Conservation (phyloP, 2,113 vertebrate genomes). For the Polypterus bichir region DNA sequence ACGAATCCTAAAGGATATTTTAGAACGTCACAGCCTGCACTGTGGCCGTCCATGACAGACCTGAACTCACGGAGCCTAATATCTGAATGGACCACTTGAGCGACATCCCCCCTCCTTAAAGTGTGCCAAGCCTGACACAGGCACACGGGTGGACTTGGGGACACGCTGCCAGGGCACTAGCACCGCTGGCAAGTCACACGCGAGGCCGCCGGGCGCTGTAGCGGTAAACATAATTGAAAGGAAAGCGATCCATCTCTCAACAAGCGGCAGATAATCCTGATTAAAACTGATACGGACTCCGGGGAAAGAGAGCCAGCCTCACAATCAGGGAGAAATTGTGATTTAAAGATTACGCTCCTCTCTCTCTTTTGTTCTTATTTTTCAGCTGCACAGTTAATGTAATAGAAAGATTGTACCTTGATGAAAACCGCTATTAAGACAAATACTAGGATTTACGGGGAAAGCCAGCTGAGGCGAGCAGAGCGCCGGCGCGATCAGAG, state of each 20-base stretch:
- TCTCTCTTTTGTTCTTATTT: slow-evolving; percentile 30
- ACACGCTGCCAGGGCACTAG: too few species aligned
- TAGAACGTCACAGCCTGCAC: too few species aligned
- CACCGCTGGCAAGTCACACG: too few species aligned
- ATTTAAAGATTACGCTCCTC: slow-evolving; percentile 32
- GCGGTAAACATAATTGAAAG: slow-evolving; percentile 12
- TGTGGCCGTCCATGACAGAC: too few species aligned
- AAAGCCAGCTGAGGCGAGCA: slow-evolving; percentile 12
- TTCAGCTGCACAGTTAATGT: slow-evolving; percentile 17
- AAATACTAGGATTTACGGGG: slow-evolving; percentile 14
- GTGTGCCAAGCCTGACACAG: too few species aligned
- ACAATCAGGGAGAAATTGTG: slow-evolving; percentile 28
- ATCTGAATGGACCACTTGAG: too few species aligned
- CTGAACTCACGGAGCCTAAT: too few species aligned
- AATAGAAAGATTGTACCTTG: slow-evolving; percentile 15
- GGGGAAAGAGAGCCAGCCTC: slow-evolving; percentile 21
- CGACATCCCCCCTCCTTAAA: too few species aligned
- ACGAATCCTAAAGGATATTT: too few species aligned
- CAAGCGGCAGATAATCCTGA: slow-evolving; percentile 40
- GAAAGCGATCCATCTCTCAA: slow-evolving; percentile 22
- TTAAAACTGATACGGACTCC: slow-evolving; percentile 34
- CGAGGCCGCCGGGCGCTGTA: not conserved
- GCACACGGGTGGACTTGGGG: too few species aligned
- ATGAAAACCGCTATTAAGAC: slow-evolving; percentile 8
- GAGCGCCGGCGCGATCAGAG: not conserved